Percentiles rank a stretch among this genome's conserved stretches.
Evolutionary conservation across 1,140 invertebrate genomes (phyloP).

Genomic region (Pinna nobilis): DNA sequence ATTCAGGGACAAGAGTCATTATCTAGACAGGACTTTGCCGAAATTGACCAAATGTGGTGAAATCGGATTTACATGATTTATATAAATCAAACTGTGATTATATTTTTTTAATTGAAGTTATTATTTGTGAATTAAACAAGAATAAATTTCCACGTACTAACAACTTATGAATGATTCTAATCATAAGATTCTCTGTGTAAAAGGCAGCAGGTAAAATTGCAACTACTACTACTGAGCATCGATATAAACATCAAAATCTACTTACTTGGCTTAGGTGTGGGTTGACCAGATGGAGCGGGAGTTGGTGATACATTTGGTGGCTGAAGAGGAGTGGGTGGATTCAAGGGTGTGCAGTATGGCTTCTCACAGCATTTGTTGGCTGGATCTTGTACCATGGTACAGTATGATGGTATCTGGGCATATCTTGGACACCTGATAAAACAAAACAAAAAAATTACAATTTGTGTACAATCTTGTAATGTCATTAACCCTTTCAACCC

Average conservation of each 20-base stretch:
- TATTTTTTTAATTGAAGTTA: too few relatives aligned
- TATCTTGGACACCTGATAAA: constrained; percentile 51
- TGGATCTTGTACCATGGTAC: constrained; percentile 48
- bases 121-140: too few relatives aligned
- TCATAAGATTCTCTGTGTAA: not conserved
- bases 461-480: not conserved
- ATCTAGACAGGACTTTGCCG: too few relatives aligned
- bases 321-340: constrained; percentile 13
- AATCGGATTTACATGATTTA: too few relatives aligned
- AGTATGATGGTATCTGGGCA: constrained; percentile 54
- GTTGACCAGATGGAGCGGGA: constrained; percentile 27
- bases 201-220: too few relatives aligned
- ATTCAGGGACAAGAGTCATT: too few relatives aligned
- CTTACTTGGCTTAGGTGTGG: constrained; percentile 19
- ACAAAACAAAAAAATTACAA: not conserved
- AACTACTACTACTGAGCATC: too few relatives aligned
- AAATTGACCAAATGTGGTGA: too few relatives aligned
- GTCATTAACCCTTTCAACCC: not conserved
- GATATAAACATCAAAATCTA: not conserved
- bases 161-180: not conserved
- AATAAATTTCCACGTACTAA: not conserved
- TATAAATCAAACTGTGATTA: too few relatives aligned
- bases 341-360: constrained; percentile 40
- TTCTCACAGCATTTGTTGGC: constrained; percentile 47
- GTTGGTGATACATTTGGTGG: constrained; percentile 18